Percentiles rank a stretch among this genome's conserved stretches.
Conservation (phyloP, 2,888 invertebrate species). For the Erebia palarica region DNA sequence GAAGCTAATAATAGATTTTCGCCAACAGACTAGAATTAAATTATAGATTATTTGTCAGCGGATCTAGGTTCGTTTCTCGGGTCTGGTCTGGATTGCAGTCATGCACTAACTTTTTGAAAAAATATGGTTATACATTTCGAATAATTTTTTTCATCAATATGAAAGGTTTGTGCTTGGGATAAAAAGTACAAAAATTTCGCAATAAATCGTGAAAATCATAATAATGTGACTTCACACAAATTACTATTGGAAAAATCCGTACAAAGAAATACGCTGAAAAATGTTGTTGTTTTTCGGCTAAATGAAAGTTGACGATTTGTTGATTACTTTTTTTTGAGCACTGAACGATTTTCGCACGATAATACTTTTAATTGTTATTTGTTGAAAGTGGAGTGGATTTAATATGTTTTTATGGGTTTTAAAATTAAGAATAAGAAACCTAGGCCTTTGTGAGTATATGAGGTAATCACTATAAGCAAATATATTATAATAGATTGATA, state of each 20-base stretch:
- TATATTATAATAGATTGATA: too few species aligned
- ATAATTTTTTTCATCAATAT: not conserved
- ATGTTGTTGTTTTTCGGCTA: not conserved
- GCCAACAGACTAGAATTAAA: too few species aligned
- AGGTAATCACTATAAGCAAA: too few species aligned
- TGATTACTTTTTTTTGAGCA: slow-evolving; percentile 4
- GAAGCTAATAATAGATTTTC: too few species aligned
- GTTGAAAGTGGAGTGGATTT: too few species aligned
- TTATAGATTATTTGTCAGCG: too few species aligned
- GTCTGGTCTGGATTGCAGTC: not conserved
- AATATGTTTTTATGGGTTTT: too few species aligned
- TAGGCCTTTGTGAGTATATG: too few species aligned
- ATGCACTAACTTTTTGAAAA: not conserved
- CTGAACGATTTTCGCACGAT: not conserved
- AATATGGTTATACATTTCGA: not conserved
- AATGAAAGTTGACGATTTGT: slow-evolving; percentile 4
- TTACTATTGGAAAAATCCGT: not conserved
- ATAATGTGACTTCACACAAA: slow-evolving; percentile 1
- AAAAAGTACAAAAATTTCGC: not conserved
- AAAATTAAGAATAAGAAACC: too few species aligned
- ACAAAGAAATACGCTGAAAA: slow-evolving; percentile 4
- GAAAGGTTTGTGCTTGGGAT: not conserved
- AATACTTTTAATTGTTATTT: not conserved
- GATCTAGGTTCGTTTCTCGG: too few species aligned
- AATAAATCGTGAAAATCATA: slow-evolving; percentile 5